Evolutionary conservation across 2,888 invertebrate genomes (phyloP), one percentile per base, ranked within the genome.

Genomic region (Drosophila mimetica): DNA sequence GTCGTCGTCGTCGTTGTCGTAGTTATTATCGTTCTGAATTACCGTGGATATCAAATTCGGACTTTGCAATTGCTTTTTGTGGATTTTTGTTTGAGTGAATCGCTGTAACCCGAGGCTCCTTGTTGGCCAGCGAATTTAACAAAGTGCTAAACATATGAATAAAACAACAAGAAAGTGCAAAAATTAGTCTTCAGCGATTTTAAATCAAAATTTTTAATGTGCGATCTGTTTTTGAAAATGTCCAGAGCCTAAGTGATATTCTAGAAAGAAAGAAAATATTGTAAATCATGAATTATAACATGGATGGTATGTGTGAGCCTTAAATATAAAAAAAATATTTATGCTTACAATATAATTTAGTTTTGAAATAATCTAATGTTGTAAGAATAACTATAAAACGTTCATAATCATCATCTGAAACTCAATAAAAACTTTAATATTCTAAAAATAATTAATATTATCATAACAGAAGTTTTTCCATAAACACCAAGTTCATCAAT

Each of bases 31-130:
- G 30, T 51, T 32, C 57, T 52, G 34, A 58, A 60, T 20, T 39
- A 13, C 44, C 20, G 28, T 46, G 63, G 47, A 28, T 64, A 72
- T 80, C 36, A 30, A 16, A 69, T 75, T 71, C 42, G 50, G 22
- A 1, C 34, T 37, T 22, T 32, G 18, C 32, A 13, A n/a, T 42
- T 37, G 44, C 28, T 46, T 70, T 28, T 51, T 57, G 51, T 51
- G 11, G 22, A 57, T 60, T 52, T 53, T 52, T 67, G 51, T 79
- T 69, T 46, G 41, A 61, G 83, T 74, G 83, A 69, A 71, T 39
- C 53, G 48, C 50, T 66, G 81, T 81, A 82, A 82, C 61, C 47
- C 18, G 85, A 81, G 47, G 57, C 82, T 85, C 74, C 76, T 78
- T 74, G 63, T 71, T 53, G 51, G 54, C 7, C 41, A 44, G 64